Conservation (phyloP, 53 echinoderm and acorn worm genomes). For the Stichopus horrens region DNA sequence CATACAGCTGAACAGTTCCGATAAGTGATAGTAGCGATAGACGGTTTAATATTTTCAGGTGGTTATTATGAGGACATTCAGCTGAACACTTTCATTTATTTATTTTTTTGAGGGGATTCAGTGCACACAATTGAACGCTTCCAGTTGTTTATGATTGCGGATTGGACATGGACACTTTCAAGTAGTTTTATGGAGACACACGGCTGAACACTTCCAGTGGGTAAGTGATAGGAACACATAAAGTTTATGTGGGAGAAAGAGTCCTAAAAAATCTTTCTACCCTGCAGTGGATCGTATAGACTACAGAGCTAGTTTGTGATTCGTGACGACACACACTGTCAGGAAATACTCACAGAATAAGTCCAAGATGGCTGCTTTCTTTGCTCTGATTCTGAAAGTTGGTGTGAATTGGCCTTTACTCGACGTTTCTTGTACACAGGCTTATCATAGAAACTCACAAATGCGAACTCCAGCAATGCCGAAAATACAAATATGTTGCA, state of each 20-base stretch:
- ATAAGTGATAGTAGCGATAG: too few species aligned
- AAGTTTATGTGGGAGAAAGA: too few species aligned
- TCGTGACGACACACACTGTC: neutral
- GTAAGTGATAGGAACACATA: neutral
- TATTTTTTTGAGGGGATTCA: too few species aligned
- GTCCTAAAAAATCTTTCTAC: neutral
- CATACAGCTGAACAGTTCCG: too few species aligned
- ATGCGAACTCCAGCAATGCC: conserved; percentile 78
- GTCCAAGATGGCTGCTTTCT: neutral
- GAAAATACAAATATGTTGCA: conserved; percentile 94
- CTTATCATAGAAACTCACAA: conserved; percentile 77
- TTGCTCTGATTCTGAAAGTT: neutral
- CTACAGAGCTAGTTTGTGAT: neutral
- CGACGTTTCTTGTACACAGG: conserved; percentile 15
- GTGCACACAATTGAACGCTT: too few species aligned
- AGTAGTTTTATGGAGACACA: neutral
- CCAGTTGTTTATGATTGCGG: too few species aligned
- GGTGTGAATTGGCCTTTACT: neutral
- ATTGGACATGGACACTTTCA: too few species aligned
- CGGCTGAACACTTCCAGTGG: neutral
- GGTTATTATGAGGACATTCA: too few species aligned
- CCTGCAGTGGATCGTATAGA: too few species aligned
- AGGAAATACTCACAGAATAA: neutral
- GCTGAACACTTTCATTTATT: too few species aligned
- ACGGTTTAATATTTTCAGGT: too few species aligned